These are phyloP conservation scores for Cataglyphis altisquamis DNA, from an alignment of 2,888 invertebrate genomes.

Conservation along the genomic window DNA sequence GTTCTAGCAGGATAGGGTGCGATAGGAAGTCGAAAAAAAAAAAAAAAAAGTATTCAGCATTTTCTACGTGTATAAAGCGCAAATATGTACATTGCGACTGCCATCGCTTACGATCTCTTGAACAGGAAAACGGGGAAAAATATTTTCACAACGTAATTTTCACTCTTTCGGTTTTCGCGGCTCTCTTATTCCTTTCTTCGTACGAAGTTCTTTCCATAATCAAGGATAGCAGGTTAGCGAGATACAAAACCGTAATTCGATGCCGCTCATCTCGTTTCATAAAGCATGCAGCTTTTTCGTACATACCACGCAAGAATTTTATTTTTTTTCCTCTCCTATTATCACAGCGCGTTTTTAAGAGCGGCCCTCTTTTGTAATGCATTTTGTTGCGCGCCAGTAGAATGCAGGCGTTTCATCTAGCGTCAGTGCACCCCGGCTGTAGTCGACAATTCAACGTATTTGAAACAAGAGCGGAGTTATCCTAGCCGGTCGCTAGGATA, in stretches of 20 bases:
- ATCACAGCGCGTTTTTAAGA: conserved; percentile 11
- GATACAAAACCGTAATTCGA: conserved; percentile 18
- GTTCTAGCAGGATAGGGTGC: too few relatives aligned
- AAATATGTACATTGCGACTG: background rate
- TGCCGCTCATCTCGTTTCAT: conserved; percentile 2
- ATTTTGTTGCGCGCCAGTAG: background rate
- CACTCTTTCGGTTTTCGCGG: background rate
- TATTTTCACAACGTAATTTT: background rate
- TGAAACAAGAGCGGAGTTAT: conserved; percentile 16
- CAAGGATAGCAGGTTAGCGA: background rate
- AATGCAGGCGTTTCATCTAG: background rate
- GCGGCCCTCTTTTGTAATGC: background rate
- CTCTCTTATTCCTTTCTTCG: background rate
- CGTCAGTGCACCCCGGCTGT: background rate
- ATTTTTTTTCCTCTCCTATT: background rate
- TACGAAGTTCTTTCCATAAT: background rate
- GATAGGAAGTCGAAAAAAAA: background rate
- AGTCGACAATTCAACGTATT: conserved; percentile 27
- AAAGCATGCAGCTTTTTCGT: background rate
- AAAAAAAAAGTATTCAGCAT: background rate
- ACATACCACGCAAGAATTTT: background rate
- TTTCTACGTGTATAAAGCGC: background rate
- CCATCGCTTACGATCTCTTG: background rate
- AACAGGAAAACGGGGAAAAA: background rate
- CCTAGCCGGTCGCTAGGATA: background rate